Conservation (phyloP, 1,140 invertebrate species). For the Bombus confusus region DNA sequence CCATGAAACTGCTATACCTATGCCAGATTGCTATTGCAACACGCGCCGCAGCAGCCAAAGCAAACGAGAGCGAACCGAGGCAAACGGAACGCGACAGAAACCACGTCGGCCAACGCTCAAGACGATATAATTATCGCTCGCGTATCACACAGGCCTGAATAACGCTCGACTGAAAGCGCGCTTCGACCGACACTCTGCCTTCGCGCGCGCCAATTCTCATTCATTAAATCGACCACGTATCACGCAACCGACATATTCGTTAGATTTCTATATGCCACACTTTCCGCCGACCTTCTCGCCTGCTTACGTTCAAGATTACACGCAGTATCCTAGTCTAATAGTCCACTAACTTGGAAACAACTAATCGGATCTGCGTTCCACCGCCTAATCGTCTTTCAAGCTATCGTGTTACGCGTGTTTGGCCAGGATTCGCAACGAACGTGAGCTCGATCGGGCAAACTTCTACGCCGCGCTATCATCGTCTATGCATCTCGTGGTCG, state of each 20-base stretch:
- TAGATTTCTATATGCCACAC: accelerated
- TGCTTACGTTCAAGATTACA: too few relatives aligned
- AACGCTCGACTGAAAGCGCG: background rate
- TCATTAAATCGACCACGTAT: conserved; percentile 3
- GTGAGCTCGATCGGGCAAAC: background rate
- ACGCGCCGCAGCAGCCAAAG: background rate
- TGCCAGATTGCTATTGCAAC: background rate
- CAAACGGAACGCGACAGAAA: background rate
- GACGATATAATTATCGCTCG: conserved; percentile 17
- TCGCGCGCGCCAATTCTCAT: background rate
- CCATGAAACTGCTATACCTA: background rate
- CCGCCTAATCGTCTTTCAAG: too few relatives aligned
- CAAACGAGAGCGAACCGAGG: background rate
- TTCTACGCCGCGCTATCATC: conserved; percentile 31
- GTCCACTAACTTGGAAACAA: accelerated
- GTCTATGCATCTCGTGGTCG: conserved; percentile 44
- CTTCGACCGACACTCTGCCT: background rate
- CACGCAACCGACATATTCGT: too few relatives aligned
- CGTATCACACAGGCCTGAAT: background rate
- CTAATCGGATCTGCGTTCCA: too few relatives aligned
- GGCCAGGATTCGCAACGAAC: conserved; percentile 5
- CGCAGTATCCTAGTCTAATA: too few relatives aligned
- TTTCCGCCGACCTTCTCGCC: accelerated
- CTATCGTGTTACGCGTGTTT: too few relatives aligned
- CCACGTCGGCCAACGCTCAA: background rate